A percentile compares a stretch with the other conserved stretches of the same genome.
These are phyloP conservation scores for Drosophila yakuba DNA, from an alignment of 1,140 invertebrate species.

Conservation along the genomic window DNA sequence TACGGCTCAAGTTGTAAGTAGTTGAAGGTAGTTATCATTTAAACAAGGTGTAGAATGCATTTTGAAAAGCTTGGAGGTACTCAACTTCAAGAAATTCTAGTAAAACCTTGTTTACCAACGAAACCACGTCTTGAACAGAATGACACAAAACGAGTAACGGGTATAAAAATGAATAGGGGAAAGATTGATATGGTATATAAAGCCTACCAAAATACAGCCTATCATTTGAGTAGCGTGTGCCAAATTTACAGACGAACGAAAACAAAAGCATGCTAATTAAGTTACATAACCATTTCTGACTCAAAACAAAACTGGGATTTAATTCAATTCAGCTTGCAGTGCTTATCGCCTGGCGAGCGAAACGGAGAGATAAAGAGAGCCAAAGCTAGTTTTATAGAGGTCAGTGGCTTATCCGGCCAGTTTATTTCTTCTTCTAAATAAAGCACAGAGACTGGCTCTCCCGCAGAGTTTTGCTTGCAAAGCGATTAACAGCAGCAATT, in stretches of 20 bases:
- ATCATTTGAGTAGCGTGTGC: slow-evolving; percentile 19
- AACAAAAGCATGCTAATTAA: slow-evolving; percentile 28
- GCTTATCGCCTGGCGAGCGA: slow-evolving; percentile 43
- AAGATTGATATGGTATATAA: no score
- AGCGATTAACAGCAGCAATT: neutral
- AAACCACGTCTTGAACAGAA: no score
- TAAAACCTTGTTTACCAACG: no score
- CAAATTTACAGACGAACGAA: slow-evolving; percentile 26
- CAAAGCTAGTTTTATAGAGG: slow-evolving; percentile 53
- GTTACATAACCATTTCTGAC: slow-evolving; percentile 38
- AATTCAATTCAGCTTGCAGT: slow-evolving; percentile 50
- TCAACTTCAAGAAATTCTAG: no score
- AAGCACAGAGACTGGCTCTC: slow-evolving; percentile 15
- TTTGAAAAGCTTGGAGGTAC: no score
- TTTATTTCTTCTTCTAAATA: slow-evolving; percentile 29
- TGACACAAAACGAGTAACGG: no score
- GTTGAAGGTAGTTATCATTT: no score
- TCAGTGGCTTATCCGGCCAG: slow-evolving; percentile 76
- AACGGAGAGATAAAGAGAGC: slow-evolving; percentile 23
- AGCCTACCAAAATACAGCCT: neutral
- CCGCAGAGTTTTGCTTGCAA: slow-evolving; percentile 1
- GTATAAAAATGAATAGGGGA: no score
- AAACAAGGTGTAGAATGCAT: no score
- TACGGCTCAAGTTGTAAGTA: no score
- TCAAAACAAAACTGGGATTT: slow-evolving; percentile 49